Evolutionary conservation across 2,888 invertebrate genomes (phyloP).

Genomic region (Caenorhabditis sp.): DNA sequence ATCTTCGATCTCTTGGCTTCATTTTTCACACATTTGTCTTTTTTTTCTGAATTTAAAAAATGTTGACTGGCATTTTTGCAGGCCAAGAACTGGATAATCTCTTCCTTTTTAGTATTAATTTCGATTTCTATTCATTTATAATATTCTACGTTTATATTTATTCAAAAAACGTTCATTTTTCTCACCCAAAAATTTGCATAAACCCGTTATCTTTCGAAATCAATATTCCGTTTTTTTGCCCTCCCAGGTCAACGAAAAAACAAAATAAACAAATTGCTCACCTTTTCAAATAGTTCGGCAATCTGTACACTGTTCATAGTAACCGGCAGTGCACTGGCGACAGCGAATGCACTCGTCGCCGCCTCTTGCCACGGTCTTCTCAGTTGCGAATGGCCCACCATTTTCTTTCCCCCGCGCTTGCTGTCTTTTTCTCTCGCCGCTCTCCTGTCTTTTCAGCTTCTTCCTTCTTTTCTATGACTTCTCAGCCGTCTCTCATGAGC

Average conservation of each 20-base stretch:
- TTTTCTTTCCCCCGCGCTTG: slow-evolving; percentile 3
- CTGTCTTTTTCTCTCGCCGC: slow-evolving; percentile 9
- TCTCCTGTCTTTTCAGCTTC: background rate
- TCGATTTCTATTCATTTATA: too few species aligned
- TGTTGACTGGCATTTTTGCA: too few species aligned
- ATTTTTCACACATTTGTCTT: too few species aligned
- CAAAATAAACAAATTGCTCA: slow-evolving; percentile 5
- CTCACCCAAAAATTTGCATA: background rate
- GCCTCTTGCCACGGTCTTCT: slow-evolving; percentile 50
- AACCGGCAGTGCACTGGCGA: slow-evolving; percentile 51
- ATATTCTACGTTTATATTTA: too few species aligned
- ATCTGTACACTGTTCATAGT: slow-evolving; percentile 49
- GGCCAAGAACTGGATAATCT: too few species aligned
- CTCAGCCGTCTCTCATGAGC: background rate
- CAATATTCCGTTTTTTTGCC: background rate
- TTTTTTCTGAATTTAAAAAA: too few species aligned
- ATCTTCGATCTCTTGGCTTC: too few species aligned
- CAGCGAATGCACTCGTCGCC: slow-evolving; percentile 49
- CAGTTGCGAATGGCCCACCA: slow-evolving; percentile 38
- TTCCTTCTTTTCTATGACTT: background rate
- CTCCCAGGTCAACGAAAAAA: background rate
- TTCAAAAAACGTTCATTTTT: background rate
- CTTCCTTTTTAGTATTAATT: too few species aligned
- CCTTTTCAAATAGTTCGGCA: slow-evolving; percentile 54
- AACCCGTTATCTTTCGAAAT: background rate